These are phyloP conservation scores for Pristionchus japonicus DNA, from an alignment of 2,888 invertebrate genomes.

Conservation along the genomic window DNA sequence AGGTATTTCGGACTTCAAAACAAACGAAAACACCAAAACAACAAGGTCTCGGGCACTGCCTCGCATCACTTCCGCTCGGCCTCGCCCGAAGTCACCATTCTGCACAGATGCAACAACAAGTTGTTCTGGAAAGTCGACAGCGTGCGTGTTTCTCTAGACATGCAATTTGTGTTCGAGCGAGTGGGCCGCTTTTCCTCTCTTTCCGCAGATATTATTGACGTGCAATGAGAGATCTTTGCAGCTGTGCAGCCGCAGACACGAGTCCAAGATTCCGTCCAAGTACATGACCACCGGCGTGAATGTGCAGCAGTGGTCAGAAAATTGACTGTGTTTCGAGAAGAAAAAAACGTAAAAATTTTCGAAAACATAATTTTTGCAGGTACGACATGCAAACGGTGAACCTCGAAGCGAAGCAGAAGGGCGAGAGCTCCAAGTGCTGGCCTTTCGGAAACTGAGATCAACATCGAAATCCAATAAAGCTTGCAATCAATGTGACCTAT, in stretches of 20 bases:
- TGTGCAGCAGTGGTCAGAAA: not conserved
- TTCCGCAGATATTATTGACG: too few species aligned
- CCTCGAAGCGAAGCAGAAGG: conserved; percentile 25
- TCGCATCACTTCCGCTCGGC: not conserved
- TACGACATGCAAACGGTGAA: conserved; percentile 14
- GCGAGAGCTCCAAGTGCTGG: conserved; percentile 4
- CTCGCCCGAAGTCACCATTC: not conserved
- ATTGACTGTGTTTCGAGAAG: too few species aligned
- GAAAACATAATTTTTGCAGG: not conserved
- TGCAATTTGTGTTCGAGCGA: too few species aligned
- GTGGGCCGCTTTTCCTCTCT: too few species aligned
- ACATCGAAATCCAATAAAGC: not conserved
- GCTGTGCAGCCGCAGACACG: conserved; percentile 15
- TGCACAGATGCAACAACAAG: conserved; percentile 38
- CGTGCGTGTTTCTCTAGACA: too few species aligned
- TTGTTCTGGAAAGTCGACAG: not conserved
- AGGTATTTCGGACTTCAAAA: too few species aligned
- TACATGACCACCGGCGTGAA: not conserved
- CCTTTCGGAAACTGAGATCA: not conserved
- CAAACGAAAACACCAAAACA: too few species aligned
- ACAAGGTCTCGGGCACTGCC: not conserved
- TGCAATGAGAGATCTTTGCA: not conserved
- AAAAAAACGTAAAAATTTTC: not conserved
- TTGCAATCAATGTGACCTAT: not conserved
- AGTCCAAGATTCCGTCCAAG: not conserved